Conservation (phyloP, 2,113 vertebrate genomes). For the Clarias batrachus region DNA sequence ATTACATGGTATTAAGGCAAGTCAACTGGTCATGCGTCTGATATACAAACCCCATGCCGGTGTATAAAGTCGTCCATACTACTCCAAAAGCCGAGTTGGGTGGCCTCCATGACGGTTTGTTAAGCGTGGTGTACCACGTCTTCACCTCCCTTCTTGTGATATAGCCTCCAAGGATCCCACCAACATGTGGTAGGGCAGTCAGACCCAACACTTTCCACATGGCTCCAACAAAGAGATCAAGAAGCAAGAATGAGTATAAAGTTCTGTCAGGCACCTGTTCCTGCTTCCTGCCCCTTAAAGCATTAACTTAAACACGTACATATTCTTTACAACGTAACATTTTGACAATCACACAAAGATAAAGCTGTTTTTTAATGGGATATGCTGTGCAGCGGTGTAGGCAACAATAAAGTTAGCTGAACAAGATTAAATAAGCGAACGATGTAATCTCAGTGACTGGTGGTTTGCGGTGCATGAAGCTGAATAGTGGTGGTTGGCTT, state of each 20-base stretch:
- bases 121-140: slow-evolving; percentile 76
- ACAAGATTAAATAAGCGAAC: not conserved
- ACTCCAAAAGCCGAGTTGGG: slow-evolving; percentile 75
- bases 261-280: not conserved
- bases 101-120: slow-evolving; percentile 83
- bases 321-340: not conserved
- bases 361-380: not conserved
- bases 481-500: not conserved
- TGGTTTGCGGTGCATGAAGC: not conserved
- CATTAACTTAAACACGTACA: not conserved
- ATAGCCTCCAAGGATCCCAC: slow-evolving; percentile 77
- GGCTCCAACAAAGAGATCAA: slow-evolving; percentile 43
- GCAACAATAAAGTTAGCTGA: not conserved
- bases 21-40: not conserved
- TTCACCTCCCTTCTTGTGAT: slow-evolving; percentile 70
- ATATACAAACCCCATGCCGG: slow-evolving; percentile 81
- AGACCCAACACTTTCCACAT: slow-evolving; percentile 81
- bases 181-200: slow-evolving; percentile 81
- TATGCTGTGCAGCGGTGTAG: not conserved
- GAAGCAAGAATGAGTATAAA: not conserved
- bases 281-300: not conserved
- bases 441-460: not conserved
- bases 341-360: no score
- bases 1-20: no score
- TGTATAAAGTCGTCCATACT: slow-evolving; percentile 82